Percentiles rank a stretch among this genome's conserved stretches.
Evolutionary conservation across 2,113 vertebrate species (phyloP).

Genomic region (Anseranas semipalmata): DNA sequence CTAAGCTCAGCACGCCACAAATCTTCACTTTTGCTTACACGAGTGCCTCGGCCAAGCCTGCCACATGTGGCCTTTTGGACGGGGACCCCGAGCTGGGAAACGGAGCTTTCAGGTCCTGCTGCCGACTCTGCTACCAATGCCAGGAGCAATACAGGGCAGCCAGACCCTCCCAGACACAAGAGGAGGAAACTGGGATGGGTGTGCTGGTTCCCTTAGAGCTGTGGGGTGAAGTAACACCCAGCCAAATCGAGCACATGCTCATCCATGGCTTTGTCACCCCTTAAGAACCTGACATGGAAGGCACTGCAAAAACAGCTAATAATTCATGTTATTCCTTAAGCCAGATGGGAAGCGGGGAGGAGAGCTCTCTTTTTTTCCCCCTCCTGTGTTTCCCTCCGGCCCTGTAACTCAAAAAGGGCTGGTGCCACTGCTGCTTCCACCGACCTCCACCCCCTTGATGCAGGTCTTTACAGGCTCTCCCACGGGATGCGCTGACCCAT

Average conservation of each 20-base stretch:
- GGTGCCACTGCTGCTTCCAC: background rate
- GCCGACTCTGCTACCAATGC: background rate
- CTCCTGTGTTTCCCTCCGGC: background rate
- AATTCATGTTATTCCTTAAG: background rate
- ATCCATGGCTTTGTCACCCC: background rate
- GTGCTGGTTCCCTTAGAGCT: rapidly evolving
- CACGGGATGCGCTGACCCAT: rapidly evolving
- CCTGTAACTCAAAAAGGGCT: background rate
- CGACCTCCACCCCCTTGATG: rapidly evolving
- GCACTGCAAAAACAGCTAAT: background rate
- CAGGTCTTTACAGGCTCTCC: background rate
- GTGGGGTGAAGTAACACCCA: background rate
- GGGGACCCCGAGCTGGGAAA: background rate
- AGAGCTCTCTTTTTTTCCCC: background rate
- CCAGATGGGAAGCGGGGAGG: background rate
- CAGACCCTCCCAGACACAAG: background rate
- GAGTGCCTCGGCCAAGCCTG: background rate
- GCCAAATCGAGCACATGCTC: background rate
- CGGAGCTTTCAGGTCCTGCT: background rate
- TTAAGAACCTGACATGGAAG: background rate
- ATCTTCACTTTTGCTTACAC: background rate
- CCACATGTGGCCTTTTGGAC: conserved; percentile 20
- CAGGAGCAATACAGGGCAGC: background rate
- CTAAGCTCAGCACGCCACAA: background rate
- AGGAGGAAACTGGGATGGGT: rapidly evolving